Percentiles rank a stretch among this genome's conserved stretches.
phyloP scores from a whole-genome alignment of 2,113 vertebrate genomes.

The Chloebia gouldiae region DNA sequence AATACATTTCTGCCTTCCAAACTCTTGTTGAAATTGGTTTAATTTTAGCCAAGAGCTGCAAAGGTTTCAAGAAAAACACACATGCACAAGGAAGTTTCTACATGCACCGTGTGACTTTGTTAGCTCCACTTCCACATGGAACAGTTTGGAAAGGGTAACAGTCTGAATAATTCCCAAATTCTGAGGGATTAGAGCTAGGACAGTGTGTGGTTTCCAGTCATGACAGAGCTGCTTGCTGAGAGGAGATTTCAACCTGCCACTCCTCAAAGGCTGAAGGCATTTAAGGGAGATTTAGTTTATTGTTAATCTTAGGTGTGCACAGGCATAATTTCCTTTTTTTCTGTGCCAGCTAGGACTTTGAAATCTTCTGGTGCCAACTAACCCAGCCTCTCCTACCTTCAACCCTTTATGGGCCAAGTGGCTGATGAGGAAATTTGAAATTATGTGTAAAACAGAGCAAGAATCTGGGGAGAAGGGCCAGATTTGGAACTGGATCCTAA shows the following conservation, averaged over 20 bases:
- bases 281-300: slow-evolving; percentile 30
- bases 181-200: background rate
- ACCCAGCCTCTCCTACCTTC: background rate
- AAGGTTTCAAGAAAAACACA: background rate
- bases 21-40: background rate
- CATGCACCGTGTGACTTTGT: background rate
- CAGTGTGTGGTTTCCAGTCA: background rate
- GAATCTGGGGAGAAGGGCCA: background rate
- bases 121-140: background rate
- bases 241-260: background rate
- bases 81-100: rapidly evolving
- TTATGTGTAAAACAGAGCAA: background rate
- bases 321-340: slow-evolving; percentile 20
- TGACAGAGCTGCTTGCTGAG: background rate
- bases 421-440: slow-evolving; percentile 29
- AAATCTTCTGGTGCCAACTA: background rate
- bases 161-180: background rate
- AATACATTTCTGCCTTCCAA: background rate
- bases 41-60: background rate
- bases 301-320: slow-evolving; percentile 41
- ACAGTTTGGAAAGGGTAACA: background rate
- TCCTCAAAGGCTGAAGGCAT: slow-evolving; percentile 2
- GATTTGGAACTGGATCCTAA: background rate
- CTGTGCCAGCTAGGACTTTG: background rate
- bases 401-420: background rate